Conservation (phyloP, 2,797 vertebrate species). For the Caiman crocodilus region DNA sequence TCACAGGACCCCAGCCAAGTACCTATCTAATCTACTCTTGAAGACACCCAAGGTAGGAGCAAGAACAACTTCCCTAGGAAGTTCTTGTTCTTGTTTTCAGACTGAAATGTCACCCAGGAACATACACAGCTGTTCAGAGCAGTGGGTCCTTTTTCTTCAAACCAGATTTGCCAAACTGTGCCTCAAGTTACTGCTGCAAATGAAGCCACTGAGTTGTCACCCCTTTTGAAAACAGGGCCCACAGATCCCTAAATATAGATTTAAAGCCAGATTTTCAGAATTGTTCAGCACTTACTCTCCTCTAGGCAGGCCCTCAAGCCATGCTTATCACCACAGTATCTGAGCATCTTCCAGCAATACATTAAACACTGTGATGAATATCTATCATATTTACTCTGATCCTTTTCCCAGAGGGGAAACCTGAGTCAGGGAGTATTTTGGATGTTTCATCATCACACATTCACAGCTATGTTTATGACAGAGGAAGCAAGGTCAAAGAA, state of each 20-base stretch:
- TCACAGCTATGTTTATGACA: not conserved
- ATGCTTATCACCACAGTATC: not conserved
- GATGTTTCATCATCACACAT: not conserved
- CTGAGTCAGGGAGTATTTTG: not conserved
- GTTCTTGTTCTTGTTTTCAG: not conserved
- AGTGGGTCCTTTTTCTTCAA: constrained; percentile 13
- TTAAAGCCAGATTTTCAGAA: constrained; percentile 45
- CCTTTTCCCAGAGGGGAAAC: constrained; percentile 4
- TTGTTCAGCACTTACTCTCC: constrained; percentile 26
- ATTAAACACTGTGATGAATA: not conserved
- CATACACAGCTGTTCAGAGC: not conserved
- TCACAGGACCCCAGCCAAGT: too few species aligned
- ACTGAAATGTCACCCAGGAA: not conserved
- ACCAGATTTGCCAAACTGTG: not conserved
- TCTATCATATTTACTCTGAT: not conserved
- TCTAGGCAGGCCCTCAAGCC: not conserved
- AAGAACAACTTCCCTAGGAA: too few species aligned
- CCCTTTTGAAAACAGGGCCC: constrained; percentile 59
- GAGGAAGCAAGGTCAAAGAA: not conserved
- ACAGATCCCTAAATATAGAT: constrained; percentile 61
- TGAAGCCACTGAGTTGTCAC: constrained; percentile 46
- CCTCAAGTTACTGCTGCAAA: constrained; percentile 12
- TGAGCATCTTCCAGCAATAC: not conserved
- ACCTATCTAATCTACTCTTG: too few species aligned
- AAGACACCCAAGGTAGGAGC: too few species aligned